These are phyloP conservation scores for Ochropleura leucogaster DNA, from an alignment of 2,888 invertebrate genomes.

Conservation along the genomic window DNA sequence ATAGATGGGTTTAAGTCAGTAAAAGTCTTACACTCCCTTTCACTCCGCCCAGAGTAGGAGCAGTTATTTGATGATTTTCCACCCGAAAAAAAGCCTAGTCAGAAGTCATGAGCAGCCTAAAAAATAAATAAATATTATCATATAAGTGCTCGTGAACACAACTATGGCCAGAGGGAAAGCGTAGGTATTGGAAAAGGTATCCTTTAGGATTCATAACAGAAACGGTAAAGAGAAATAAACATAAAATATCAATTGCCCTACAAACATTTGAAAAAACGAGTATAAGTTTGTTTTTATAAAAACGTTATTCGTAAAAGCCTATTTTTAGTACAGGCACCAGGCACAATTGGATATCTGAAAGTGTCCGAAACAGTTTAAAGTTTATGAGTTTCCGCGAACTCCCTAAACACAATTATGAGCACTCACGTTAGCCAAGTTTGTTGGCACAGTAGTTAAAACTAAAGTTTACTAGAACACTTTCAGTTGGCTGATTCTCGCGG, in stretches of 20 bases:
- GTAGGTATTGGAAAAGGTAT: not conserved
- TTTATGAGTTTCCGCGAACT: slow-evolving; percentile 44
- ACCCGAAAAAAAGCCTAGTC: no score
- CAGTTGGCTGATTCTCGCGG: slow-evolving; percentile 27
- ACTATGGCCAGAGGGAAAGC: not conserved
- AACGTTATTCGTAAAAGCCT: not conserved
- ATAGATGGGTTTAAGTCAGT: no score
- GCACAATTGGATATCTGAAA: slow-evolving; percentile 32
- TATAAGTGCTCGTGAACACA: not conserved
- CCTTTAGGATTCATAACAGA: not conserved
- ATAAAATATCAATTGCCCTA: not conserved
- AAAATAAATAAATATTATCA: not conserved
- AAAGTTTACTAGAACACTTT: slow-evolving; percentile 53
- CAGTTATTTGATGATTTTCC: no score
- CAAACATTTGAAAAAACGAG: no score
- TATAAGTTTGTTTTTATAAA: not conserved
- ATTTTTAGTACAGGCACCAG: slow-evolving; percentile 10
- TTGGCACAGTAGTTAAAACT: slow-evolving; percentile 43
- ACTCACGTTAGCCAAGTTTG: slow-evolving; percentile 43
- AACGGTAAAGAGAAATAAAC: not conserved
- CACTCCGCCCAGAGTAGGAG: no score
- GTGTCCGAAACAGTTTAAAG: slow-evolving; percentile 49
- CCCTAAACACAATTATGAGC: slow-evolving; percentile 47
- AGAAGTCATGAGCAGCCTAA: no score
- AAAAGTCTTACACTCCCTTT: no score